Base-by-base conservation (phyloP, 1,140 invertebrate genomes). In the Pectinophora gossypiella region DNA sequence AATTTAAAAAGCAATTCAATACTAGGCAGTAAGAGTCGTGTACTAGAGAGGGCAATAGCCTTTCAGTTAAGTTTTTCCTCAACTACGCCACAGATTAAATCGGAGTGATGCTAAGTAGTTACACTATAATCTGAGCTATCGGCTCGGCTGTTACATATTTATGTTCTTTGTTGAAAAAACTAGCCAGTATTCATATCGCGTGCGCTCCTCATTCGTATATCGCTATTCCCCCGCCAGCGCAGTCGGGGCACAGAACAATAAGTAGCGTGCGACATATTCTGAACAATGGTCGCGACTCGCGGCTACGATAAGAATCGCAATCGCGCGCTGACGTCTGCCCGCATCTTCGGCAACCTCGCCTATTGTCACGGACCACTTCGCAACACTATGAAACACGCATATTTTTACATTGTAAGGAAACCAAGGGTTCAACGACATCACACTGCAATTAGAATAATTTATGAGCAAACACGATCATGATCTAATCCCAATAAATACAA, bases 281-380 rank as follows among this genome's bases (percentile, higher is more conserved):
- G 79, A 85, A 85, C 82, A 85, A 85, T 85, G 67, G 82, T 71
- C 60, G 44, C 27, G n/a, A n/a, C 9, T 71, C 60, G 44, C 27
- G n/a, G 27, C 9, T 79, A 79, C 70, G 82, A 83, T 78, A 78
- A 55, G 82, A 85, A 85, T 85, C 79, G 56, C 76, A 83, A 85
- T 76, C 72, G 67, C 51, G 2, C 22, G 56, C 54, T 82, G 78
- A 84, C 79, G 81, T 75, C 52, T 54, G 27, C 55, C 51, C 64
- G 53, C 55, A 71, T 70, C 62, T 60, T 65, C 60, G 61, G 56
- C 60, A 54, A 59, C 56, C 35, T 55, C 44, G 51, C 48, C 68
- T 65, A 78, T 84, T 84, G 77, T 76, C 66, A 65, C 54, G 32
- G 40, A 47, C 44, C 42, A 48, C 51, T 48, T 61, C 50, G 52